These are phyloP conservation scores for Rhincodon typus DNA, from an alignment of 2,797 vertebrate species.

Conservation along the genomic window DNA sequence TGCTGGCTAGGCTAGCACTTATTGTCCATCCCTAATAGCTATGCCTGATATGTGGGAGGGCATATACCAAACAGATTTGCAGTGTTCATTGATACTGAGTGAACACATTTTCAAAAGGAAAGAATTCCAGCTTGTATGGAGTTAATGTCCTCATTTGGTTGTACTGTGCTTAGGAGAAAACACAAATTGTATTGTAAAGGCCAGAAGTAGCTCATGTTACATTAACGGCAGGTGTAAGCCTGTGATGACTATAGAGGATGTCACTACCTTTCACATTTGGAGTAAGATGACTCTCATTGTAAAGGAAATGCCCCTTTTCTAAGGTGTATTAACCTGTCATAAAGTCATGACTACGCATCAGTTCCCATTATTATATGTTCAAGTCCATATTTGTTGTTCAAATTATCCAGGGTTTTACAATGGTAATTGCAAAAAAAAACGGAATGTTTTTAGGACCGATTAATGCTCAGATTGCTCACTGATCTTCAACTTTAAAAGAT, in stretches of 20 bases:
- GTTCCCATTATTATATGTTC: neutral
- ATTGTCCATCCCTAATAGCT: too few species aligned
- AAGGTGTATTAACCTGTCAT: neutral
- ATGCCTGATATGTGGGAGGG: neutral
- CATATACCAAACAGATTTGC: neutral
- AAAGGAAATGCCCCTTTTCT: neutral
- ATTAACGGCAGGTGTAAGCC: neutral
- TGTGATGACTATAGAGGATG: neutral
- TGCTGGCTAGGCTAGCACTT: too few species aligned
- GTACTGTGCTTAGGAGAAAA: neutral
- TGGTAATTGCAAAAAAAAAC: neutral
- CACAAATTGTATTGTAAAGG: neutral
- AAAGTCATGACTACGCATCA: neutral
- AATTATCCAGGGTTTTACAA: neutral
- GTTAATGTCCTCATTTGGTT: neutral
- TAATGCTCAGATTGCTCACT: neutral
- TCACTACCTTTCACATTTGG: neutral
- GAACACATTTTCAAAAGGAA: neutral
- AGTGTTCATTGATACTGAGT: neutral
- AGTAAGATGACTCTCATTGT: neutral
- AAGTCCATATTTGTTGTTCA: neutral
- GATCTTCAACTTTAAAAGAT: neutral
- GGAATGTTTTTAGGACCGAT: neutral
- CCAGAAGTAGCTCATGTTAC: neutral
- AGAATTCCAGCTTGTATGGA: neutral